Percentiles rank a stretch among this genome's conserved stretches.
phyloP scores from a whole-genome alignment of 2,888 invertebrate genomes.

The Eledona agricola region DNA sequence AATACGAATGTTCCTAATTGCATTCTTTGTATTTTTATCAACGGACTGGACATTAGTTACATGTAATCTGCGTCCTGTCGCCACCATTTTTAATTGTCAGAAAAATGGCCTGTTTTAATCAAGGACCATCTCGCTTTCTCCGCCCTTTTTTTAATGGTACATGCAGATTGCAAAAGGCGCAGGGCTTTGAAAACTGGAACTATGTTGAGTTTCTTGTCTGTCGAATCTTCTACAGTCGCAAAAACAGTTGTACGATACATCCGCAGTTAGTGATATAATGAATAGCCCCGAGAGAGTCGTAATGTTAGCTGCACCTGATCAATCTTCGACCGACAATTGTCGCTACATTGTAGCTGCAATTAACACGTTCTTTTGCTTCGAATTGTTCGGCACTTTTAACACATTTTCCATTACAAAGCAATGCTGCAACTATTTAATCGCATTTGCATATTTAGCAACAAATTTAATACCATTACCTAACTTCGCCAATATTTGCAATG shows the following conservation, averaged over 20 bases:
- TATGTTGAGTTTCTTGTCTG: too few species aligned
- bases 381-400: constrained; percentile 2
- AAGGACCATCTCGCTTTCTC: constrained; percentile 1
- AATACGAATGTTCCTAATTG: constrained; percentile 50
- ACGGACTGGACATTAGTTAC: constrained; percentile 47
- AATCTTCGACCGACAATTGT: not conserved
- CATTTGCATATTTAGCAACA: not conserved
- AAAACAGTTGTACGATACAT: too few species aligned
- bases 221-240: too few species aligned
- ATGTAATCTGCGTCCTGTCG: constrained; percentile 41
- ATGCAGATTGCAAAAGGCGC: too few species aligned
- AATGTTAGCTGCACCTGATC: constrained; percentile 2
- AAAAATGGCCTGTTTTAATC: not conserved
- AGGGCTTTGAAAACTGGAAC: too few species aligned
- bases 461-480: constrained; percentile 2
- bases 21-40: constrained; percentile 47
- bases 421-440: too few species aligned
- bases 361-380: constrained; percentile 2
- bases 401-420: not conserved
- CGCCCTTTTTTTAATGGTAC: too few species aligned
- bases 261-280: too few species aligned
- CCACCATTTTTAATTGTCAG: constrained; percentile 31
- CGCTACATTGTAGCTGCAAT: not conserved
- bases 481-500: too few species aligned
- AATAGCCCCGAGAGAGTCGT: not conserved